Evolutionary conservation across 1,140 invertebrate species (phyloP).

Genomic region (Trichomalopsis sarcophagae): DNA sequence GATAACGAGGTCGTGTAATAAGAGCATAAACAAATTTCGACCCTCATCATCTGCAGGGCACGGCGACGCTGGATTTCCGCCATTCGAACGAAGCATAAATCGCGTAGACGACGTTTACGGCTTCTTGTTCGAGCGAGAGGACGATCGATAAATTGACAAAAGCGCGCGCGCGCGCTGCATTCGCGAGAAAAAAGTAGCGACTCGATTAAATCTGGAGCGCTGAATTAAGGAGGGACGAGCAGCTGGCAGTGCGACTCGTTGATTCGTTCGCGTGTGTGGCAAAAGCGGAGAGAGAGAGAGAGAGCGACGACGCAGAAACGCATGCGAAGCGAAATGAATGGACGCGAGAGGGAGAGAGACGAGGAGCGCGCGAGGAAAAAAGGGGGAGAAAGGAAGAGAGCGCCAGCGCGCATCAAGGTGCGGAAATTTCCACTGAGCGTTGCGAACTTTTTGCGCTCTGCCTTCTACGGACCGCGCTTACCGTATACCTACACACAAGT

Average conservation of each 20-base stretch:
- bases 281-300: neutral
- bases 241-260: neutral
- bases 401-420: neutral
- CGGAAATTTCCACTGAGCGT: conserved; percentile 41
- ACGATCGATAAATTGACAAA: neutral
- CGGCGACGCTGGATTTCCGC: too few species aligned
- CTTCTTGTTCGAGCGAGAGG: neutral
- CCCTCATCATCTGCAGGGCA: too few species aligned
- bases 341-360: neutral
- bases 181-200: neutral
- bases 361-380: neutral
- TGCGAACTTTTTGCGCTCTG: neutral
- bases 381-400: conserved; percentile 38
- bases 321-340: conserved; percentile 38
- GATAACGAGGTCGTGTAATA: too few species aligned
- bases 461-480: neutral
- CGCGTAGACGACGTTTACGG: too few species aligned
- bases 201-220: conserved; percentile 18
- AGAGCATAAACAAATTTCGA: too few species aligned
- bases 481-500: too few species aligned
- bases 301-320: conserved; percentile 14
- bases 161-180: neutral
- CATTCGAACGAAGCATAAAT: too few species aligned
- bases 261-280: conserved; percentile 6
- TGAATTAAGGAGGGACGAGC: neutral